Percentiles rank a stretch among this genome's conserved stretches.
Conservation (phyloP, 2,113 vertebrate species). For the Trochalopteron elliotii region DNA sequence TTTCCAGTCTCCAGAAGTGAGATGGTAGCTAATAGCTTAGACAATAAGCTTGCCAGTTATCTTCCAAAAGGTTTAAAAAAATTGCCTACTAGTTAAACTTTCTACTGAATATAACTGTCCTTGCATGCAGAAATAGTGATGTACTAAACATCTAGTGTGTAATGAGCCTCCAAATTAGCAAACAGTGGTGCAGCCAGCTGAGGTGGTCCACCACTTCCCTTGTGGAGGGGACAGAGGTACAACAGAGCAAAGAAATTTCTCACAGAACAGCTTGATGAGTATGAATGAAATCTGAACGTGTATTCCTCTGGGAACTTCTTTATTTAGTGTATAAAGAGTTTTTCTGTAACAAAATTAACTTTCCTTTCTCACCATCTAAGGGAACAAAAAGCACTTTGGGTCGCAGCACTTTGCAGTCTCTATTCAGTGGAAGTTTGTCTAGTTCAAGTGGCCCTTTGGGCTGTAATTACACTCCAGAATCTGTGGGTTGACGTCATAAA, state of each 20-base stretch:
- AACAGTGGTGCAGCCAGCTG: not conserved
- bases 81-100: constrained; percentile 9
- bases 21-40: not conserved
- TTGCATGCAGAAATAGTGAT: constrained; percentile 42
- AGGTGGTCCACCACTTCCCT: not conserved
- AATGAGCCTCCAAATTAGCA: not conserved
- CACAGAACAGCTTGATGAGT: not conserved
- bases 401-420: not conserved
- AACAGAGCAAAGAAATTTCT: not conserved
- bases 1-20: not conserved
- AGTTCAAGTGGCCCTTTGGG: not conserved
- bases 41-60: not conserved
- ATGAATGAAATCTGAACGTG: not conserved
- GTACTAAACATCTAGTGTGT: not conserved
- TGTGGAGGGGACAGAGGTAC: not conserved
- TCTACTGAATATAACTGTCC: constrained; percentile 46
- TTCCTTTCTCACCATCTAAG: not conserved
- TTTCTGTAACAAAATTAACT: not conserved
- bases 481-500: not conserved
- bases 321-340: not conserved
- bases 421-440: constrained; percentile 48
- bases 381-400: not conserved
- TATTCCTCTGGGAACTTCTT: not conserved
- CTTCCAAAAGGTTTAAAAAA: not conserved
- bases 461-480: not conserved